Percentiles rank a stretch among this genome's conserved stretches.
Evolutionary conservation across 2,113 vertebrate species (phyloP).

Genomic region (Megaceryle maxima): DNA sequence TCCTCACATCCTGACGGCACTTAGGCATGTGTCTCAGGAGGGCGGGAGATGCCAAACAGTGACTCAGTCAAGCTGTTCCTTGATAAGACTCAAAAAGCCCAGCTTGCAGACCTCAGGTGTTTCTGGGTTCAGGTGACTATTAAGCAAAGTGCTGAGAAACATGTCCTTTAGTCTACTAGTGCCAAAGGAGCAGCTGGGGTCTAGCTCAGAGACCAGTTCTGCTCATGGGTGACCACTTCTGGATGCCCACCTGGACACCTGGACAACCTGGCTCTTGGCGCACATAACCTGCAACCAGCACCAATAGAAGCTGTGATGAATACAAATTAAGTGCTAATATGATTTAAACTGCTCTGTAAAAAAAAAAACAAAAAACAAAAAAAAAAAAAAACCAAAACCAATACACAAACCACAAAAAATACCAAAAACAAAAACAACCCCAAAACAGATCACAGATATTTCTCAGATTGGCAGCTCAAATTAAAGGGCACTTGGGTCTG

Average conservation of each 20-base stretch:
- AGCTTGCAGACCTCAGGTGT: neutral
- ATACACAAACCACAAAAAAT: too few relatives aligned
- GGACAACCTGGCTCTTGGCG: neutral
- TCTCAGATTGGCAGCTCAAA: neutral
- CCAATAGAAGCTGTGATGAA: rapidly evolving
- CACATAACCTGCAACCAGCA: neutral
- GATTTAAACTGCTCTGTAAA: neutral
- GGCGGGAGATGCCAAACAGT: rapidly evolving
- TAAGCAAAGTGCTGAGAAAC: neutral
- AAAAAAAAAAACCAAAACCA: too few relatives aligned
- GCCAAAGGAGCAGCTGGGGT: neutral
- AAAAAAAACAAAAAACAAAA: neutral
- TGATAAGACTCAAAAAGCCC: rapidly evolving
- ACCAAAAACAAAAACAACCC: too few relatives aligned
- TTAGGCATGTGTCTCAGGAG: neutral
- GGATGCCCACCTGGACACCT: neutral
- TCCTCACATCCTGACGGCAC: neutral
- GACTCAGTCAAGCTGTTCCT: neutral
- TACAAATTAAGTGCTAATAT: neutral
- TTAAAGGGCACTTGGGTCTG: neutral
- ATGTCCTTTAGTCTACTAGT: neutral
- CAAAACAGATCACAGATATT: neutral
- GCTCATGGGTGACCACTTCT: neutral
- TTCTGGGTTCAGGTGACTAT: neutral
- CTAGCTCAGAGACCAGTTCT: neutral